Percentiles rank a stretch among this genome's conserved stretches.
These are phyloP conservation scores for Irena cyanogastra DNA, from an alignment of 2,113 vertebrate genomes.

Conservation along the genomic window DNA sequence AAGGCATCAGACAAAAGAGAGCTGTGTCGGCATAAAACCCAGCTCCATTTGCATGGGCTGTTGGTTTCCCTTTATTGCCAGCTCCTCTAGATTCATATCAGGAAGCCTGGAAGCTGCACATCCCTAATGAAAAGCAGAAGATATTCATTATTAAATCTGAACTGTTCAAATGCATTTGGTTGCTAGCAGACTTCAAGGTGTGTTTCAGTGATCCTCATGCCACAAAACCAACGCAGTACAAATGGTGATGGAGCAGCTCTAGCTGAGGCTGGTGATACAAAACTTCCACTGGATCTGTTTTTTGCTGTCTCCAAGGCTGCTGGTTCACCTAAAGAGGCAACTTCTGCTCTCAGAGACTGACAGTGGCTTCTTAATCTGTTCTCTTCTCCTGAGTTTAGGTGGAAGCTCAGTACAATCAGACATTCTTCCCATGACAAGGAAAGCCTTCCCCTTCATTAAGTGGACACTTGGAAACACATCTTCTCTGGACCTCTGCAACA, in stretches of 20 bases:
- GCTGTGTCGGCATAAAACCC: neutral
- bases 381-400: neutral
- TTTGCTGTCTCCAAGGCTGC: neutral
- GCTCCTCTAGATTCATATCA: constrained; percentile 40
- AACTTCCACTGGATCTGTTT: neutral
- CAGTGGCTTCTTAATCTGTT: neutral
- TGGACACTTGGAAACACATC: neutral
- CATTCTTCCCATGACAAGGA: neutral
- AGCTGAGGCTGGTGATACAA: neutral
- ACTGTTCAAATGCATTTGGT: constrained; percentile 11
- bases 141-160: constrained; percentile 42
- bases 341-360: neutral
- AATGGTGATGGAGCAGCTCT: neutral
- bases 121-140: constrained; percentile 42
- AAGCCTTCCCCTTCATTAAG: neutral
- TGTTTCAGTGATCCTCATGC: neutral
- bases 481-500: neutral
- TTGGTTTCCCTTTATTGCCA: constrained; percentile 25
- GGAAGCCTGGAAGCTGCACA: constrained; percentile 14
- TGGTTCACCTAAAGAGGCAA: neutral
- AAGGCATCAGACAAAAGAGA: neutral
- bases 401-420: neutral
- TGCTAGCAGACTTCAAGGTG: constrained; percentile 35
- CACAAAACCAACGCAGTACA: neutral
- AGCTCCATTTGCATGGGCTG: neutral